These are phyloP conservation scores for Oceanodroma tethys DNA, from an alignment of 2,113 vertebrate species.

Conservation along the genomic window DNA sequence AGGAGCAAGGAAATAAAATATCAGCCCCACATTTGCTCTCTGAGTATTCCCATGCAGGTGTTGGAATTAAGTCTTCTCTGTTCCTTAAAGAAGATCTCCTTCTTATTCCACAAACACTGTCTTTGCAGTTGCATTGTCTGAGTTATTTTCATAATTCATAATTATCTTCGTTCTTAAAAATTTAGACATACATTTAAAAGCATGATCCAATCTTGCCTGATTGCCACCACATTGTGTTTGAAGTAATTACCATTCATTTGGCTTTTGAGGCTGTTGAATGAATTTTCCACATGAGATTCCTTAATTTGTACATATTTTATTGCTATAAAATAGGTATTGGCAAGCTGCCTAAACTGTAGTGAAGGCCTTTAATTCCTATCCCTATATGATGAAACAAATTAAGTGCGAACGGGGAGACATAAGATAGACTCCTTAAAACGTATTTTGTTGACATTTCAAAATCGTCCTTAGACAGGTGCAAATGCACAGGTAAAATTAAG, in stretches of 20 bases:
- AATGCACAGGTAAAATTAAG: slow-evolving; percentile 45
- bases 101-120: slow-evolving; percentile 59
- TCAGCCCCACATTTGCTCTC: neutral
- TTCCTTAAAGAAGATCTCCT: slow-evolving; percentile 58
- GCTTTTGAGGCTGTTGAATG: slow-evolving; percentile 84
- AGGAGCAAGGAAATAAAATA: neutral
- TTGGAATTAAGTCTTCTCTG: neutral
- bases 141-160: slow-evolving; percentile 82
- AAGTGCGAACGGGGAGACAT: slow-evolving; percentile 60
- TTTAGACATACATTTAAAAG: slow-evolving; percentile 80
- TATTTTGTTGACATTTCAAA: slow-evolving; percentile 32
- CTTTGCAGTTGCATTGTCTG: slow-evolving; percentile 67
- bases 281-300: slow-evolving; percentile 86
- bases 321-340: slow-evolving; percentile 82
- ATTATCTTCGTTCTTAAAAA: slow-evolving; percentile 80
- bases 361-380: slow-evolving; percentile 79
- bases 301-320: slow-evolving; percentile 87
- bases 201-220: slow-evolving; percentile 85
- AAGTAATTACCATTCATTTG: slow-evolving; percentile 88
- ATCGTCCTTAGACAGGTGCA: slow-evolving; percentile 32
- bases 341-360: slow-evolving; percentile 73
- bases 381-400: slow-evolving; percentile 73
- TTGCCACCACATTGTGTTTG: slow-evolving; percentile 82
- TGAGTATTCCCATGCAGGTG: slow-evolving; percentile 54
- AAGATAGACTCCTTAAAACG: slow-evolving; percentile 48